A percentile compares a stretch with the other conserved stretches of the same genome.
phyloP scores from a whole-genome alignment of 2,797 vertebrate genomes.

The Chelmon rostratus region DNA sequence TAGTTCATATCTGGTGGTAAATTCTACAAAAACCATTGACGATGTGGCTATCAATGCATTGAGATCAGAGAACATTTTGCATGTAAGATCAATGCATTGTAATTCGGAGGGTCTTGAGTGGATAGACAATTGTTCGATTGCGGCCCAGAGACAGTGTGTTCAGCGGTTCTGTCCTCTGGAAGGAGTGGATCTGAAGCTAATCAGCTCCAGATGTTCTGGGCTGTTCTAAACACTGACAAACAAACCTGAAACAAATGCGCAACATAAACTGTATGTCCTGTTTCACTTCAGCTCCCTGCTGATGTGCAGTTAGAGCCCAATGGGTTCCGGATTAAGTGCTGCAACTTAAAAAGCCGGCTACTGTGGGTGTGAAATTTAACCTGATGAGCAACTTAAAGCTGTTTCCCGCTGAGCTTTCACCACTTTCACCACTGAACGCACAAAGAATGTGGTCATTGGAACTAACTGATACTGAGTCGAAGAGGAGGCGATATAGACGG shows the following conservation, averaged over 20 bases:
- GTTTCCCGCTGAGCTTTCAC: not conserved
- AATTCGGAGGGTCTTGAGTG: not conserved
- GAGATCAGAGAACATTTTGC: not conserved
- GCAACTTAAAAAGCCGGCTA: not conserved
- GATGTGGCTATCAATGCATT: not conserved
- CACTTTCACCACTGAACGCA: not conserved
- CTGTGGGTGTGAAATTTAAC: not conserved
- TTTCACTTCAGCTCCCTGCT: slow-evolving; percentile 22
- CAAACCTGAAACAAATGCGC: slow-evolving; percentile 49
- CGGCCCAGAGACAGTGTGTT: slow-evolving; percentile 1
- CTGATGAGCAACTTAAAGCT: not conserved
- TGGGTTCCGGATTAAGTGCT: not conserved
- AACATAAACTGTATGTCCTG: slow-evolving; percentile 8
- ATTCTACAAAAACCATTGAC: not conserved
- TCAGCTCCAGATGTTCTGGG: slow-evolving; percentile 64
- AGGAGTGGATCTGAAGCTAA: slow-evolving; percentile 37
- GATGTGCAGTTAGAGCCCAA: not conserved
- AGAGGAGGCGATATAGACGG: not conserved
- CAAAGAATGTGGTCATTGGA: not conserved
- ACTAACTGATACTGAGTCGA: not conserved
- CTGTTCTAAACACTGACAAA: slow-evolving; percentile 53
- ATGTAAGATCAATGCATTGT: not conserved
- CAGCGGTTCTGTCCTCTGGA: slow-evolving; percentile 19
- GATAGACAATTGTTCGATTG: not conserved
- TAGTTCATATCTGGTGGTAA: not conserved